phyloP scores from a whole-genome alignment of 2,797 vertebrate species.

The Naso thynnoides region DNA sequence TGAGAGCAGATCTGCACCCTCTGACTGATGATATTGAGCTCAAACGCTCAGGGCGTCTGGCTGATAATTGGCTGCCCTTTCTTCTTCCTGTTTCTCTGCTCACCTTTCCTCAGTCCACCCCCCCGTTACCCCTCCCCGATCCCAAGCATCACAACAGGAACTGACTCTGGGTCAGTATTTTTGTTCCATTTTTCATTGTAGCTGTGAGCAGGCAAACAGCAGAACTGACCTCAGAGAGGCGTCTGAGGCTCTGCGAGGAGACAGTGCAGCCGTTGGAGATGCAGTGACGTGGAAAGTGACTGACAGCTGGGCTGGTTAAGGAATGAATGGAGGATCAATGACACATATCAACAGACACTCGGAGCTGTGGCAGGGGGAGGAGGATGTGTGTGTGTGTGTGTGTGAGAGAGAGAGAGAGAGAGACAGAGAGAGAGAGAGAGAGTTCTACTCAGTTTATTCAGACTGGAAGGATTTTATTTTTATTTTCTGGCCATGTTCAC shows the following conservation, averaged over 20 bases:
- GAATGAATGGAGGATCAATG: conserved; percentile 75
- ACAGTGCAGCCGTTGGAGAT: conserved; percentile 59
- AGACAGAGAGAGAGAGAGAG: too few species aligned
- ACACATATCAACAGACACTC: conserved; percentile 69
- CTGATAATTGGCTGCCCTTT: neutral
- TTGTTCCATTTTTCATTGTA: neutral
- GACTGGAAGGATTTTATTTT: too few species aligned
- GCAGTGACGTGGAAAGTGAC: conserved; percentile 67
- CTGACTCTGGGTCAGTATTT: conserved; percentile 39
- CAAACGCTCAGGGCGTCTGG: conserved; percentile 4
- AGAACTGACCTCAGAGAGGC: conserved; percentile 23
- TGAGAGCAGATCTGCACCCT: conserved; percentile 32
- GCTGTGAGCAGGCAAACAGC: conserved; percentile 21
- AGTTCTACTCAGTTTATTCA: conserved; percentile 1
- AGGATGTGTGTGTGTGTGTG: conserved; percentile 18
- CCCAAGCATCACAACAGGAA: neutral
- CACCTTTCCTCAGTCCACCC: neutral
- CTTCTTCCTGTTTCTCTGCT: neutral
- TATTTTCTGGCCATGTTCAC: too few species aligned
- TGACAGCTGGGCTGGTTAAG: conserved; percentile 66
- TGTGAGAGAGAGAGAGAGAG: too few species aligned
- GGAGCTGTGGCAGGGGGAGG: neutral
- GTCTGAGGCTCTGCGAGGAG: conserved; percentile 14
- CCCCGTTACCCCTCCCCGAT: neutral
- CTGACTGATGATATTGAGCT: conserved; percentile 23